Conservation (phyloP, 92 coral and sea anemone species). For the Zoanthus sansibaricus region DNA sequence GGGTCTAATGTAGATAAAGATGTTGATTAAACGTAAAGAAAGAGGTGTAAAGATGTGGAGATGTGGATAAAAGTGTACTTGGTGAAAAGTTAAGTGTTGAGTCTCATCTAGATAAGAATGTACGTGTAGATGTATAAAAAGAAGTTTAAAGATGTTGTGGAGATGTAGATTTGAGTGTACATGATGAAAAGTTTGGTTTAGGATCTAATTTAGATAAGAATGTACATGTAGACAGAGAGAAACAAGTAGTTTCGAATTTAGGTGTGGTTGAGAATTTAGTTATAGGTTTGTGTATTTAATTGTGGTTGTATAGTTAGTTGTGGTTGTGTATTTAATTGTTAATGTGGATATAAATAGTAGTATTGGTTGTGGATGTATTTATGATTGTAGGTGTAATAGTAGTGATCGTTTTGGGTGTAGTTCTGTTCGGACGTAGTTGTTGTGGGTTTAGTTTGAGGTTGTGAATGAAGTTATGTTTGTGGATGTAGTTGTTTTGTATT, state of each 20-base stretch:
- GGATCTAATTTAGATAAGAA: background rate
- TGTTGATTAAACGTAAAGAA: background rate
- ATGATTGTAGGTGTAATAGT: too few relatives aligned
- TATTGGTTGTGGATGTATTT: too few relatives aligned
- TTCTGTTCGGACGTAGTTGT: too few relatives aligned
- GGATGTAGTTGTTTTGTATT: too few relatives aligned
- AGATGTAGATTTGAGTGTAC: background rate
- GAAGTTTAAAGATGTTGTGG: background rate
- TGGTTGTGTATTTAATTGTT: background rate
- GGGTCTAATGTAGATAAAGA: background rate
- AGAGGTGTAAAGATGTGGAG: background rate
- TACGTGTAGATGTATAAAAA: background rate
- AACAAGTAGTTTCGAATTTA: background rate
- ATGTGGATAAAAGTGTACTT: background rate
- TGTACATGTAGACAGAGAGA: background rate
- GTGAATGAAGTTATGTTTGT: too few relatives aligned
- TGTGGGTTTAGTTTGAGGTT: too few relatives aligned
- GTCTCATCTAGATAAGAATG: background rate
- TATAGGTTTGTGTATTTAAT: too few relatives aligned
- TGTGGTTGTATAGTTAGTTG: background rate
- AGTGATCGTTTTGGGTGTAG: too few relatives aligned
- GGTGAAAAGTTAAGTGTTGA: background rate
- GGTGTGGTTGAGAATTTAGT: background rate
- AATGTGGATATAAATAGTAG: too few relatives aligned
- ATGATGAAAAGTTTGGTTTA: too few relatives aligned